Conservation (phyloP, 2,797 vertebrate species). For the Myripristis murdjan region DNA sequence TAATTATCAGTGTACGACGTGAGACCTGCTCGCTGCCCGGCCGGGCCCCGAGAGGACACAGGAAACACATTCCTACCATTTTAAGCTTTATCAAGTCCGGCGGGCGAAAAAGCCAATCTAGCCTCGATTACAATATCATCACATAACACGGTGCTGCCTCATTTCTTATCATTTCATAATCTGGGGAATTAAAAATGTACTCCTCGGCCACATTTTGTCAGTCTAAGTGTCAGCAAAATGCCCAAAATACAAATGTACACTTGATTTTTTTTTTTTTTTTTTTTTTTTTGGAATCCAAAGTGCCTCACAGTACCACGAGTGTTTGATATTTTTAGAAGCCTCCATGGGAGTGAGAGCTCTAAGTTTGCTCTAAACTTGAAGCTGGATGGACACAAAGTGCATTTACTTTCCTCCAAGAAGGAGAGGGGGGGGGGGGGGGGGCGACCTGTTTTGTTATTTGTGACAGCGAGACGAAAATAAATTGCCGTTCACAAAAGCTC, state of each 20-base stretch:
- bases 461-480: background rate
- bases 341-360: too few relatives aligned
- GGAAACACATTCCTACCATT: background rate
- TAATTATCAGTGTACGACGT: slow-evolving; percentile 32
- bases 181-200: background rate
- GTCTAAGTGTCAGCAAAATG: too few relatives aligned
- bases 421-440: background rate
- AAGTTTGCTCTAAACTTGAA: background rate
- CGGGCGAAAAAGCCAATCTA: background rate
- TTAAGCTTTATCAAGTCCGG: background rate
- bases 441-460: background rate
- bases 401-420: background rate
- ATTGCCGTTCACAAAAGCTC: background rate
- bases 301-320: too few relatives aligned
- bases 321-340: too few relatives aligned
- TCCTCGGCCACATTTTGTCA: background rate
- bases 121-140: too few relatives aligned
- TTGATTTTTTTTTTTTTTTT: too few relatives aligned
- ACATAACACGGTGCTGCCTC: too few relatives aligned
- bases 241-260: too few relatives aligned
- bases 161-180: background rate
- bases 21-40: slow-evolving; percentile 18
- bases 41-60: background rate
- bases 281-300: too few relatives aligned
- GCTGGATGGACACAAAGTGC: background rate